A percentile compares a stretch with the other conserved stretches of the same genome.
These are phyloP conservation scores for Nebria salina DNA, from an alignment of 2,888 invertebrate genomes.

Conservation along the genomic window DNA sequence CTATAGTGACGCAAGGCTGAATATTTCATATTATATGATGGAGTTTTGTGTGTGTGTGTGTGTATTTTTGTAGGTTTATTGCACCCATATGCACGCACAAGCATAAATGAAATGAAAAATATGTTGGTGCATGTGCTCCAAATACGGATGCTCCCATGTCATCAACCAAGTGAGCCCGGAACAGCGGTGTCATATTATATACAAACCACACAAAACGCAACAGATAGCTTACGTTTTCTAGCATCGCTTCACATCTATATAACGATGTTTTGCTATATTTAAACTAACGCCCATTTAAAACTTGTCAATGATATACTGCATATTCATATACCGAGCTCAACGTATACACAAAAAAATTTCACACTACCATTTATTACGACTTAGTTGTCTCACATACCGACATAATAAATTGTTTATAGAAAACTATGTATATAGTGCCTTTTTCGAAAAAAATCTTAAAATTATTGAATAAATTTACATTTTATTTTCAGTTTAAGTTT, in stretches of 20 bases:
- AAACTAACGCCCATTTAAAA: background rate
- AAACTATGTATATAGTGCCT: too few relatives aligned
- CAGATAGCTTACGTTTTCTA: background rate
- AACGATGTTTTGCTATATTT: background rate
- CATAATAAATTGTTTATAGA: too few relatives aligned
- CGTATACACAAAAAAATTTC: too few relatives aligned
- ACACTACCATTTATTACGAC: too few relatives aligned
- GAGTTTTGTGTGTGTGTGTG: background rate
- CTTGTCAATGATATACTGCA: background rate
- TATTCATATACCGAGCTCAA: background rate
- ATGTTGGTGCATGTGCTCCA: background rate
- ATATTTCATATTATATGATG: background rate
- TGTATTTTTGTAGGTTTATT: background rate
- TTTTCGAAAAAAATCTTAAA: too few relatives aligned
- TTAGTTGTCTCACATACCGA: too few relatives aligned
- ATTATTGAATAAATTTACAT: too few relatives aligned
- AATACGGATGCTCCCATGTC: slow-evolving; percentile 1
- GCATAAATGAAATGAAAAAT: background rate
- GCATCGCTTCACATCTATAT: background rate
- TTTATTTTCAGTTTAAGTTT: too few relatives aligned
- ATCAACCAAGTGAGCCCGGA: background rate
- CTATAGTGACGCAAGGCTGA: background rate
- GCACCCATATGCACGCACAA: background rate
- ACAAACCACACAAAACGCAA: background rate
- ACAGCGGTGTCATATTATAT: background rate